Base-by-base conservation (phyloP, 2,797 vertebrate genomes). In the Iguana delicatissima region DNA sequence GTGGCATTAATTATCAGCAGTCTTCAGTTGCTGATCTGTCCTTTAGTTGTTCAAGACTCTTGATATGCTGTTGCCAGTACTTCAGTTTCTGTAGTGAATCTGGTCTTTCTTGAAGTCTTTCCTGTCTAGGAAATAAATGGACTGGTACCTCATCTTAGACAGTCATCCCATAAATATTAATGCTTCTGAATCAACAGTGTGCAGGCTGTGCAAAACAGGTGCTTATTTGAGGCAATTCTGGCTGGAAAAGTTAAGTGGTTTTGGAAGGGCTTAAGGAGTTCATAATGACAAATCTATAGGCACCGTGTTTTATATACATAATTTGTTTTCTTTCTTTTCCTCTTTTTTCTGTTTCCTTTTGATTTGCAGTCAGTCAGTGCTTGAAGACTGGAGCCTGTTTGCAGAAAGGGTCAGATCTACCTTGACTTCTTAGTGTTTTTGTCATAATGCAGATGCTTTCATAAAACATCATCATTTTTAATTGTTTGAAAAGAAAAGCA, bases 171-270 rank as follows among this genome's bases (percentile, higher is more conserved):
- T 42, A 76, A 74, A 74, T 26, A 42, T 83, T 76, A 59, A 22
- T 83, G 4, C 72, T 93, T 0, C 81, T 2, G 22, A 77, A 52
- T 85, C 32, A 85, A 82, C 88, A 42, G n/a, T 79, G 10, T 22
- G 64, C 1, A 14, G 91, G 29, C 4, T 79, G 38, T 89, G 16
- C 26, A 24, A 89, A 77, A 2, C 18, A 52, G 13, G 3, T 64
- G 6, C 29, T 52, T 20, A 59, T 83, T 62, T 35, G 12, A 74
- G 81, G 4, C 52, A 8, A 80, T 52, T 52, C 52, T 29, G 89
- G 89, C 22, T 8, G 55, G 2, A 64, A 88, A 59, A 88, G 79
- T 52, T 18, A 94, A 50, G 18, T 90, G 2, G 22, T 88, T 94
- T 85, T 89, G 80, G 52, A 14, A 67, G 50, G 80, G 12, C n/a